Evolutionary conservation across 1,140 invertebrate species (phyloP).

Genomic region (Dendroctonus valens): DNA sequence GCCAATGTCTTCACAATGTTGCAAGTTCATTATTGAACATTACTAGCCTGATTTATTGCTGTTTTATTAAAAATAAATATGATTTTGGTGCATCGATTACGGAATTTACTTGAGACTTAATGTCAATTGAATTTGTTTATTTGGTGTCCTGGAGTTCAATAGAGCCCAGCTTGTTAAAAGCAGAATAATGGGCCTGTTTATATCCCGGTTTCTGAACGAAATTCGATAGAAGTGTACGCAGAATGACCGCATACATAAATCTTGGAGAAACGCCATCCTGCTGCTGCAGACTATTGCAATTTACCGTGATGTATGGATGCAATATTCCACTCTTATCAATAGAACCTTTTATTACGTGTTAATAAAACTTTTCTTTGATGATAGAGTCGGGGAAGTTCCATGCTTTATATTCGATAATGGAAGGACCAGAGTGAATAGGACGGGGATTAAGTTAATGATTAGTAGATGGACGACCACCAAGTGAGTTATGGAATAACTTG

Average conservation of each 20-base stretch:
- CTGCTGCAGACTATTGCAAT: constrained; percentile 30
- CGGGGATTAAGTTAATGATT: too few species aligned
- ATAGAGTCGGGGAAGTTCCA: not conserved
- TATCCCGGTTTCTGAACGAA: constrained; percentile 7
- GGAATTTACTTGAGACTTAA: not conserved
- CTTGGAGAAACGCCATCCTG: constrained; percentile 25
- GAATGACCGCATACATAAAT: constrained; percentile 34
- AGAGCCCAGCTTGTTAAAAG: not conserved
- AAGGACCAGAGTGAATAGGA: too few species aligned
- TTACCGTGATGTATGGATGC: constrained; percentile 27
- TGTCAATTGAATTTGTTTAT: not conserved
- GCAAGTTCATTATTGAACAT: too few species aligned
- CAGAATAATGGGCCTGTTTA: not conserved
- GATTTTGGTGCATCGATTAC: too few species aligned
- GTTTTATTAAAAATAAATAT: too few species aligned
- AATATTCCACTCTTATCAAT: constrained; percentile 30
- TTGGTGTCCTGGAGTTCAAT: not conserved
- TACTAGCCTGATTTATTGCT: too few species aligned
- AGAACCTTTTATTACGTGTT: constrained; percentile 28
- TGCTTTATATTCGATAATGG: too few species aligned
- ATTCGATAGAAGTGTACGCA: constrained; percentile 28
- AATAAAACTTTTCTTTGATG: constrained; percentile 21
- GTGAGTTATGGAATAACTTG: too few species aligned
- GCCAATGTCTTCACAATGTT: too few species aligned
- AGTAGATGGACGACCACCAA: too few species aligned